These are phyloP conservation scores for Pyralis farinalis DNA, from an alignment of 2,888 invertebrate genomes.

Conservation along the genomic window DNA sequence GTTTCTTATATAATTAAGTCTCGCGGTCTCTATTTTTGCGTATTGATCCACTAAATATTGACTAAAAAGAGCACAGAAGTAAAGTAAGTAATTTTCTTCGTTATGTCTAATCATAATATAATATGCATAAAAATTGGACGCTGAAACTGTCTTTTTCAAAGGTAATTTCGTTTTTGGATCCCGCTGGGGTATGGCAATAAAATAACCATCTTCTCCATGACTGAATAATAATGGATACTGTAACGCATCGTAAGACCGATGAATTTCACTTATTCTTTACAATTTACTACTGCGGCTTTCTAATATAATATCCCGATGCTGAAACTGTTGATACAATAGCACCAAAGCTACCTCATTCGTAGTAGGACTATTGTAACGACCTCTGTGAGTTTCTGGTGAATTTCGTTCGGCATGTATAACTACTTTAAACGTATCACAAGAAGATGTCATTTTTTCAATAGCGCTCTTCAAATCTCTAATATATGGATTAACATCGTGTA, in stretches of 20 bases:
- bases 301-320: slow-evolving; percentile 8
- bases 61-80: slow-evolving; percentile 30
- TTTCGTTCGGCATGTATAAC: slow-evolving; percentile 8
- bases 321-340: slow-evolving; percentile 3
- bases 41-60: slow-evolving; percentile 34
- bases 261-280: slow-evolving; percentile 8
- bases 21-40: slow-evolving; percentile 19
- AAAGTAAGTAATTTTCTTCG: slow-evolving; percentile 19
- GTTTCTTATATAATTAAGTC: slow-evolving; percentile 9
- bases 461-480: not conserved
- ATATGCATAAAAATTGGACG: slow-evolving; percentile 14
- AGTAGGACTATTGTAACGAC: slow-evolving; percentile 7
- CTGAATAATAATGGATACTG: slow-evolving; percentile 11
- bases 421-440: slow-evolving; percentile 2
- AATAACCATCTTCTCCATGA: slow-evolving; percentile 9
- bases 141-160: slow-evolving; percentile 15
- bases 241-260: slow-evolving; percentile 11
- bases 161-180: not conserved
- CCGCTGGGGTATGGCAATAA: slow-evolving; percentile 1
- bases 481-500: no score
- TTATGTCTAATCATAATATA: slow-evolving; percentile 13
- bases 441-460: not conserved
- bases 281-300: slow-evolving; percentile 2
- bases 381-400: not conserved
- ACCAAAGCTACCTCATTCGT: slow-evolving; percentile 5